phyloP scores from a whole-genome alignment of 2,888 invertebrate genomes.

The Lacanobia oleracea region DNA sequence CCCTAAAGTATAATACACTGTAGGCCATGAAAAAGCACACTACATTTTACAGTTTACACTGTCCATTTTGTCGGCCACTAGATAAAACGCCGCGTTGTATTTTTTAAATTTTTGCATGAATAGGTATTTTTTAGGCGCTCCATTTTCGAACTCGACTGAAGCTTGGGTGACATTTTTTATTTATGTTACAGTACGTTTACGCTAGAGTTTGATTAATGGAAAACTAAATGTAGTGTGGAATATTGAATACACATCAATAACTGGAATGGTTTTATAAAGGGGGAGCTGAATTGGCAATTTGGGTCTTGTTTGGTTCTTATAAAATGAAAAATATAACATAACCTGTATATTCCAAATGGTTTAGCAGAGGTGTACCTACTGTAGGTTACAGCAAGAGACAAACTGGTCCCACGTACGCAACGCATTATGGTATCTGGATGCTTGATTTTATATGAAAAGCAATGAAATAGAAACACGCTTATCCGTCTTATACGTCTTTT shows the following conservation, averaged over 20 bases:
- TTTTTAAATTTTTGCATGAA: slow-evolving; percentile 13
- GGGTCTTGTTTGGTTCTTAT: no score
- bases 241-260: slow-evolving; percentile 11
- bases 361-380: no score
- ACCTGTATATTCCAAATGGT: not conserved
- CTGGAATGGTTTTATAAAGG: not conserved
- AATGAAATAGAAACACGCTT: no score
- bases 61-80: slow-evolving; percentile 29
- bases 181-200: slow-evolving; percentile 11
- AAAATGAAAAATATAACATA: not conserved
- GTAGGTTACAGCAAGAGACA: no score
- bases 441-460: no score
- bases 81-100: slow-evolving; percentile 14
- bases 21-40: slow-evolving; percentile 19
- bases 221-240: slow-evolving; percentile 17
- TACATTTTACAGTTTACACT: slow-evolving; percentile 22
- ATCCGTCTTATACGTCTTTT: no score
- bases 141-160: slow-evolving; percentile 38
- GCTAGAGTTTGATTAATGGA: slow-evolving; percentile 24
- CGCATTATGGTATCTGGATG: no score
- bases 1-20: slow-evolving; percentile 26
- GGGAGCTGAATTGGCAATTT: not conserved
- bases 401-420: no score
- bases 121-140: slow-evolving; percentile 34
- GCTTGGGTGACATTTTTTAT: slow-evolving; percentile 35